A percentile compares a stretch with the other conserved stretches of the same genome.
Conservation (phyloP, 1,140 invertebrate genomes). For the Gyrodactylus bullatarudis region DNA sequence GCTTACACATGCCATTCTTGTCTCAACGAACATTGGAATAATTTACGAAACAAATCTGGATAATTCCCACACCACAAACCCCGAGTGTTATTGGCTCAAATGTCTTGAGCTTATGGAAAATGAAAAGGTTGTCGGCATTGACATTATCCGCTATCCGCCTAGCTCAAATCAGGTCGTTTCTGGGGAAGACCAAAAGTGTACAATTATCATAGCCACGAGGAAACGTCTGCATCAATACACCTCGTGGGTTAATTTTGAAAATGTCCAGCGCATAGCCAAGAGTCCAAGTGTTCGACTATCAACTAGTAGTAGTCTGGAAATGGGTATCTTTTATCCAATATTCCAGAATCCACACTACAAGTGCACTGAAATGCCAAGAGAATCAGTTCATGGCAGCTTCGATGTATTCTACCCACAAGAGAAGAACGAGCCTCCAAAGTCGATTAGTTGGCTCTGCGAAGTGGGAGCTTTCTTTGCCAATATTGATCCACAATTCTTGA, state of each 20-base stretch:
- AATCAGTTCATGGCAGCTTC: neutral
- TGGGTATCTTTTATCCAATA: neutral
- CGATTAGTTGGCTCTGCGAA: neutral
- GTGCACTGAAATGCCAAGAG: neutral
- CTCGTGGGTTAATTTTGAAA: neutral
- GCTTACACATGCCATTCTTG: neutral
- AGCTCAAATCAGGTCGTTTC: neutral
- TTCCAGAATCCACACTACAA: neutral
- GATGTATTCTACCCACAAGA: neutral
- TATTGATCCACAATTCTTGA: neutral
- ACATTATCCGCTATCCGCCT: neutral
- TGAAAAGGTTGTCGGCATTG: neutral
- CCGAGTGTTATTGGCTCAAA: neutral
- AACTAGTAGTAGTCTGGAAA: neutral
- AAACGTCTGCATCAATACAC: neutral
- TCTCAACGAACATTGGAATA: neutral
- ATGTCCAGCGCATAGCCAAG: neutral
- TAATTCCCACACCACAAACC: neutral
- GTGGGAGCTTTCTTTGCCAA: neutral
- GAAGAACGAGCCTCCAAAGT: neutral
- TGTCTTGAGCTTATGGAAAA: neutral
- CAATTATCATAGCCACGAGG: neutral
- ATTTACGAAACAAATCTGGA: neutral
- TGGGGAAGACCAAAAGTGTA: neutral
- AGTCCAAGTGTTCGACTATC: neutral